phyloP scores from a whole-genome alignment of 2,888 invertebrate genomes.

The Oscheius sp. region DNA sequence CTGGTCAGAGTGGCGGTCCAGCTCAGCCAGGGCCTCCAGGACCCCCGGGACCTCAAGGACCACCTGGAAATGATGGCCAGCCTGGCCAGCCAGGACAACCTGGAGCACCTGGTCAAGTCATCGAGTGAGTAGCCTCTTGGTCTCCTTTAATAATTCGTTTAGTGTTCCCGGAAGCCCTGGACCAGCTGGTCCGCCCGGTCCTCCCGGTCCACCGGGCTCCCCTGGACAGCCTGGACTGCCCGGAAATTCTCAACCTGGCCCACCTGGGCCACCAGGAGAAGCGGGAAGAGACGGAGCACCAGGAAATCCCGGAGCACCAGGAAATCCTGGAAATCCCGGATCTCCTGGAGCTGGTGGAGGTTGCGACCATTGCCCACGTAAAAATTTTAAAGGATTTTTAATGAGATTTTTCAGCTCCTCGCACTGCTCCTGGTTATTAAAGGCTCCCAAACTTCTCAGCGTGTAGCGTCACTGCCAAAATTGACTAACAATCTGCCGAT shows the following conservation, averaged over 20 bases:
- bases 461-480: no score
- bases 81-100: slow-evolving; percentile 33
- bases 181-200: slow-evolving; percentile 30
- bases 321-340: slow-evolving; percentile 38
- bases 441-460: no score
- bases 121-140: slow-evolving; percentile 41
- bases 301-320: slow-evolving; percentile 40
- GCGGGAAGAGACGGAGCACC: slow-evolving; percentile 38
- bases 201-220: slow-evolving; percentile 34
- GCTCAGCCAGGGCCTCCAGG: slow-evolving; percentile 49
- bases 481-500: neutral
- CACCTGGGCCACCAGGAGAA: slow-evolving; percentile 34
- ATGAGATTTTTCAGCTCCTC: no score
- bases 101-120: slow-evolving; percentile 49
- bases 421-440: slow-evolving; percentile 28
- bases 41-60: slow-evolving; percentile 47
- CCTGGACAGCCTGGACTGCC: slow-evolving; percentile 40
- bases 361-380: slow-evolving; percentile 23
- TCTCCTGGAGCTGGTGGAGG: slow-evolving; percentile 37
- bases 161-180: slow-evolving; percentile 22
- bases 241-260: slow-evolving; percentile 13
- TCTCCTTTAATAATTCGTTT: slow-evolving; percentile 37
- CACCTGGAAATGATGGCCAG: neutral
- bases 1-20: slow-evolving; percentile 43
- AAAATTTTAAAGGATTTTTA: no score